Conservation (phyloP, 2,888 invertebrate genomes). For the Theretra japonica region DNA sequence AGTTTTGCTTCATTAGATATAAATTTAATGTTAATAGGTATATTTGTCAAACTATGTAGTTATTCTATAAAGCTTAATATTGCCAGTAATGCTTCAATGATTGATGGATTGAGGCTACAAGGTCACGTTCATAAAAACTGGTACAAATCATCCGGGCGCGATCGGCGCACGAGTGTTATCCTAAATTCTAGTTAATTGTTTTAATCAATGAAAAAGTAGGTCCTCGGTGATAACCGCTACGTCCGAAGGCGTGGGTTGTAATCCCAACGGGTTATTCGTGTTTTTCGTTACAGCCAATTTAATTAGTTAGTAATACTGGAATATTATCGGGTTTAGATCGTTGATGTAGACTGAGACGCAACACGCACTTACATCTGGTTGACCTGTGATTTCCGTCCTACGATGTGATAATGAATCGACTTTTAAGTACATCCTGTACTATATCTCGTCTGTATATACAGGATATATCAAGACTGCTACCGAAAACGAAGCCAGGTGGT, state of each 20-base stretch:
- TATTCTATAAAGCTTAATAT: no score
- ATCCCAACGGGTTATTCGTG: constrained; percentile 16
- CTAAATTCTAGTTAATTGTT: not conserved
- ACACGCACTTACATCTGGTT: not conserved
- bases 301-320: not conserved
- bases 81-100: no score
- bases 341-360: not conserved
- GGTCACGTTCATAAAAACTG: constrained; percentile 15
- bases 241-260: constrained; percentile 19
- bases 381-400: not conserved
- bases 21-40: no score
- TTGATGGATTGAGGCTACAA: not conserved
- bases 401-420: not conserved
- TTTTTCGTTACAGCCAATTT: not conserved
- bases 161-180: constrained; percentile 6
- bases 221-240: constrained; percentile 7
- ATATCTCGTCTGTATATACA: no score
- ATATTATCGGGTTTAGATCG: not conserved
- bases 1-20: no score
- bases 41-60: no score
- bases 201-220: constrained; percentile 26
- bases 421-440: no score
- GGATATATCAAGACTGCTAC: no score
- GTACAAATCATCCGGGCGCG: not conserved
- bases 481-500: no score